Conservation (phyloP, 1,140 invertebrate species). For the Drosophila truncata region DNA sequence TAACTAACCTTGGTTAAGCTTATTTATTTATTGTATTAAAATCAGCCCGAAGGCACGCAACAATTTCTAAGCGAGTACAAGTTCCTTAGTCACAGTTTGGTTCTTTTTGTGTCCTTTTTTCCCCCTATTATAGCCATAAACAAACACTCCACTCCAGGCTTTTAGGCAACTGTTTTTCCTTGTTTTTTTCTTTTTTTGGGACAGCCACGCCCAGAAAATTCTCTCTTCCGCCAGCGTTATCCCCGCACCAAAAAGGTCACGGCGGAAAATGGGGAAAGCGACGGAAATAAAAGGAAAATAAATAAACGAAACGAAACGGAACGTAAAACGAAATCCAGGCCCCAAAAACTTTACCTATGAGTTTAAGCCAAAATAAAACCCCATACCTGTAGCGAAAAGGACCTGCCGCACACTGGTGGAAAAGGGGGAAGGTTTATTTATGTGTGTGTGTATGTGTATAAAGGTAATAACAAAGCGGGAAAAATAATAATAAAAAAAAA, state of each 20-base stretch:
- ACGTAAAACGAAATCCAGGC: conserved; percentile 63
- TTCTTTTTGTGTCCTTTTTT: conserved; percentile 2
- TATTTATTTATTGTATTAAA: conserved; percentile 25
- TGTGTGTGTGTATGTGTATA: neutral
- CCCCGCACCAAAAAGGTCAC: conserved; percentile 65
- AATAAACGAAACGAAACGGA: conserved; percentile 51
- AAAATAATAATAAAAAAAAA: conserved; percentile 25
- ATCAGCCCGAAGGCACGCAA: conserved; percentile 27
- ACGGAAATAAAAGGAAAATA: conserved; percentile 47
- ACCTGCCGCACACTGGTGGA: conserved; percentile 32
- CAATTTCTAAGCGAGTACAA: conserved; percentile 14
- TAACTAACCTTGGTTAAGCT: conserved; percentile 18
- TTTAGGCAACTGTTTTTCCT: conserved; percentile 32
- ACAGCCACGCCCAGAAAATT: conserved; percentile 77
- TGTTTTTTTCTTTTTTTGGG: neutral
- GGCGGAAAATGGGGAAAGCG: conserved; percentile 55
- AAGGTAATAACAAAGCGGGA: conserved; percentile 37
- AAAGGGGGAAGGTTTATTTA: conserved; percentile 13
- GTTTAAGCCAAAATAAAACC: conserved; percentile 76
- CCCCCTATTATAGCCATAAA: conserved; percentile 45
- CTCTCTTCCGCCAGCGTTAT: conserved; percentile 8
- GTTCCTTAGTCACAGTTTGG: conserved; percentile 31
- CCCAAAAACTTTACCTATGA: conserved; percentile 52
- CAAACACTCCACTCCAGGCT: conserved; percentile 46
- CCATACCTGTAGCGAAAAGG: conserved; percentile 60